These are phyloP conservation scores for Lasius platythorax DNA, from an alignment of 2,888 invertebrate genomes.

Conservation along the genomic window DNA sequence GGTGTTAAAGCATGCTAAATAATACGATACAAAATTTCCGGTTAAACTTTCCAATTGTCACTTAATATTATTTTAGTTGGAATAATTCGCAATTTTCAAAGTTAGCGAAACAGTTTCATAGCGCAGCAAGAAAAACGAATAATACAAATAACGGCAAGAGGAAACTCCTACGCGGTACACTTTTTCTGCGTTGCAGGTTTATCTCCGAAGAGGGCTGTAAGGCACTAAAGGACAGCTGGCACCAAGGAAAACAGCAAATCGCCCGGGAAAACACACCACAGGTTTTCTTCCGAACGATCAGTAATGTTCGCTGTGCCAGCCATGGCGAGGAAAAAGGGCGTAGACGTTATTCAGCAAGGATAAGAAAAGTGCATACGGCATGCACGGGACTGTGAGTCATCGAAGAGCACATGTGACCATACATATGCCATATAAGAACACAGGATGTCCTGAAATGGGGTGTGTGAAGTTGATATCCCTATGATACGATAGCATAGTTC, in stretches of 20 bases:
- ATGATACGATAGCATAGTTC: too few relatives aligned
- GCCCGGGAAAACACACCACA: slow-evolving; percentile 48
- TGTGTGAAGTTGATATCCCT: too few relatives aligned
- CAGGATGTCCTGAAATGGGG: background rate
- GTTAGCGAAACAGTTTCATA: background rate
- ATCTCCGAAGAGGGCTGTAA: slow-evolving; percentile 10
- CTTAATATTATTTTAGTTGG: slow-evolving; percentile 2
- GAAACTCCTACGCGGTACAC: background rate
- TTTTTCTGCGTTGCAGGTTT: slow-evolving; percentile 18
- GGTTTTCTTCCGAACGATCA: slow-evolving; percentile 58
- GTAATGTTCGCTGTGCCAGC: slow-evolving; percentile 59
- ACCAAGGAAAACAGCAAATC: slow-evolving; percentile 62
- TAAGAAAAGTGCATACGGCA: slow-evolving; percentile 68
- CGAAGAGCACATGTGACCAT: slow-evolving; percentile 59
- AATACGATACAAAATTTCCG: background rate
- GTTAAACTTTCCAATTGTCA: slow-evolving; percentile 12
- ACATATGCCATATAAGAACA: slow-evolving; percentile 47
- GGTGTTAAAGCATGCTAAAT: background rate
- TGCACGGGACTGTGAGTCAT: slow-evolving; percentile 66
- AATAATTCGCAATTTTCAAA: slow-evolving; percentile 10
- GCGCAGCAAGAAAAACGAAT: background rate
- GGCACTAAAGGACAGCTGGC: slow-evolving; percentile 50
- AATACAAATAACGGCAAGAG: slow-evolving; percentile 19
- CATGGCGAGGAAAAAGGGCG: slow-evolving; percentile 67
- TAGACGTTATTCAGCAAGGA: slow-evolving; percentile 59